Evolutionary conservation across 1,140 invertebrate genomes (phyloP), one percentile per base, ranked within the genome.

Genomic region (Homarus americanus): DNA sequence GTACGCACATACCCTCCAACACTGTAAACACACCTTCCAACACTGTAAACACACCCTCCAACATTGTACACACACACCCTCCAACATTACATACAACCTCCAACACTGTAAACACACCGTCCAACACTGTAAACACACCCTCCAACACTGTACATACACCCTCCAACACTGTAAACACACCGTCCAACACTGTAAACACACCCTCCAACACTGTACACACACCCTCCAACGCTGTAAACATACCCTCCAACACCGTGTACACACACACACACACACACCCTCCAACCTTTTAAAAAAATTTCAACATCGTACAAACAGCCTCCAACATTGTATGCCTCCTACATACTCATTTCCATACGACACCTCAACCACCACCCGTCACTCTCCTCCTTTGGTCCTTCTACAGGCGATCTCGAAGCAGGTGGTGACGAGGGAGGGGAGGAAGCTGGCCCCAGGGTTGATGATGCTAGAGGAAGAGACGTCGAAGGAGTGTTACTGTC

Each of bases 401-500:
- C 69, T 32, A 17, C 87, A 92, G 91, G 91, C 79, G 2, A 90
- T 92, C 28, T 66, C 91, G 0, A 86, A 58, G 58, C 66, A 90
- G 49, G 66, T 28, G 44, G 80, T 90, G 80, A 38, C 20, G 49
- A 40, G 80, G 7, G 80, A 76, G 73, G 88, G 53, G 32, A 12
- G 82, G 44, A 83, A 73, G 44, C n/a, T 90, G 69, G 40, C 88
- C 4, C 88, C 88, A 20, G 80, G 88, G 7, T 53, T 82, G 28
- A 40, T 32, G 4, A 32, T 53, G 2, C n/a, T 84, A 24, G 41
- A 36, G 32, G 66, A 82, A 5, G 49, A 83, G n/a, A 34, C 44
- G 0, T 28, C 82, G 49, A 58, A 91, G 4, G 91, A 92, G 32
- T 92, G 91, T 49, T 97, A 96, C 93, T 96, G 96, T 93, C 96